Evolutionary conservation across 2,113 vertebrate species (phyloP), one percentile per base, ranked within the genome.

Genomic region (Anguilla rostrata): DNA sequence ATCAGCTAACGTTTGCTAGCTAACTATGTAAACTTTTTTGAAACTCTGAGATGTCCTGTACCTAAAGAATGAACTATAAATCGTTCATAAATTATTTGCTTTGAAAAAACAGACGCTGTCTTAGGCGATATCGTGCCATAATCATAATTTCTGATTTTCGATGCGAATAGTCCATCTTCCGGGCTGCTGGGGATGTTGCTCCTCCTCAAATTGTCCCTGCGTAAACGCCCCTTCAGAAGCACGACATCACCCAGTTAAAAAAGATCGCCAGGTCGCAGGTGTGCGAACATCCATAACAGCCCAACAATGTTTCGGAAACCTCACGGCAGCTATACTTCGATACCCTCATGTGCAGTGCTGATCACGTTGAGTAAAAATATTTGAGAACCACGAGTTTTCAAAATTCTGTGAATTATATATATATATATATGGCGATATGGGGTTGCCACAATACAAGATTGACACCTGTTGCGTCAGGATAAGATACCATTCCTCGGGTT

Each of bases 121-220:
- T 85, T 39, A 41, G 57, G 7, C 29, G n/a, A 78, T 60, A 9
- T 81, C 75, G 34, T 79, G 75, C 29, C 20, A 81, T n/a, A 46
- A 56, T 81, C 49, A 41, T 41, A 18, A 56, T 81, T 81, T 81
- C 78, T 79, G 5, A 22, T 60, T 49, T 20, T 60, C 22, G 60
- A 43, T 80, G 39, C 46, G 56, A 66, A 29, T 41, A 53, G 49
- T 41, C 20, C 66, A 26, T 81, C 75, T 80, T 86, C 39, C 49
- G 18, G 78, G 20, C 46, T 79, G 16, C 29, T 79, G 16, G 16
- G 18, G 78, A 29, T 63, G 5, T 5, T 84, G 46, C 82, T 63
- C 29, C 82, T 60, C 29, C 82, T 83, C 83, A 60, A 40, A 57
- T 84, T 26, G 22, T 82, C 22, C 8, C 81, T 82, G 22, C 41